Evolutionary conservation across 2,888 invertebrate genomes (phyloP).

Genomic region (Uloborus plumipes): DNA sequence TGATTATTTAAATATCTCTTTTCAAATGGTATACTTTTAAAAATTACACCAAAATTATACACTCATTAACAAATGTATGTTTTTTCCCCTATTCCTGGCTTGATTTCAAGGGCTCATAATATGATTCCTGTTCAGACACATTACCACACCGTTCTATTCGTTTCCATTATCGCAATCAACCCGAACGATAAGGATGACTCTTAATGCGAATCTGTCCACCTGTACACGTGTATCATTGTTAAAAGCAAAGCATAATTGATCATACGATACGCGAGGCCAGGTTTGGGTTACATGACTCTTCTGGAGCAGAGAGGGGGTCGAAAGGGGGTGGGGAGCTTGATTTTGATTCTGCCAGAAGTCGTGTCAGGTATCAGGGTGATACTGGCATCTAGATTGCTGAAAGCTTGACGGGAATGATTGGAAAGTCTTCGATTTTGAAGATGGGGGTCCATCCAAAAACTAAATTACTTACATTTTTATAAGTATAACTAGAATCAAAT

Average conservation of each 20-base stretch:
- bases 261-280: slow-evolving; percentile 28
- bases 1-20: no score
- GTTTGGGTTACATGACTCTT: slow-evolving; percentile 29
- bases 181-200: slow-evolving; percentile 2
- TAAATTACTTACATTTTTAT: no score
- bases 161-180: slow-evolving; percentile 39
- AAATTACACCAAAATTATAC: no score
- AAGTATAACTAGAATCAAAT: no score
- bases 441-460: no score
- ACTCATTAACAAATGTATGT: no score
- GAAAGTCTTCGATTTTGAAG: no score
- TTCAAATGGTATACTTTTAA: no score
- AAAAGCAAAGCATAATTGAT: slow-evolving; percentile 40
- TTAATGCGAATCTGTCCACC: slow-evolving; percentile 30
- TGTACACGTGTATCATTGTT: slow-evolving; percentile 27
- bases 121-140: no score
- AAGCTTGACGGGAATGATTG: no score
- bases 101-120: no score
- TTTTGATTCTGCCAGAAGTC: slow-evolving; percentile 6
- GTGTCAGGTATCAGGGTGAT: slow-evolving; percentile 45
- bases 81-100: no score
- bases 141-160: background rate
- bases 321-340: slow-evolving; percentile 12
- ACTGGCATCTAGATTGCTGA: background rate
- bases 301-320: slow-evolving; percentile 1